Percentiles rank a stretch among this genome's conserved stretches.
These are phyloP conservation scores for Halesus radiatus DNA, from an alignment of 1,140 invertebrate species.

Conservation along the genomic window DNA sequence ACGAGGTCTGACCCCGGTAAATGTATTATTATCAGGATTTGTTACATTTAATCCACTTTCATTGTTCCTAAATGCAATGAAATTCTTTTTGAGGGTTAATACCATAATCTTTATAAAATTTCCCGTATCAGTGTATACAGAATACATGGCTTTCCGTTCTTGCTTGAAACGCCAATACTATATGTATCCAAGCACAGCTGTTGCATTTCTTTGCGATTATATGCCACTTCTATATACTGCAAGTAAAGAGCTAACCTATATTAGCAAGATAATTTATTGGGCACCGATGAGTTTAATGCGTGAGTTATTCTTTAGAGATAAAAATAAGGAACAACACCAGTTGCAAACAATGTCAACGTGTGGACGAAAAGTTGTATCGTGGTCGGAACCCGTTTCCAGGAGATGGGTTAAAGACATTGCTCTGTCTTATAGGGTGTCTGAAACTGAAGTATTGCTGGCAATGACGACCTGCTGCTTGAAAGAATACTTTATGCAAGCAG, in stretches of 20 bases:
- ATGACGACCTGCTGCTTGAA: slow-evolving; percentile 75
- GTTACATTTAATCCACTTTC: slow-evolving; percentile 65
- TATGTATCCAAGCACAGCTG: slow-evolving; percentile 64
- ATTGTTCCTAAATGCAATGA: slow-evolving; percentile 59
- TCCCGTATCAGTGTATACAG: slow-evolving; percentile 64
- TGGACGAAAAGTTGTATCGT: slow-evolving; percentile 83
- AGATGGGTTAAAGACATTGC: slow-evolving; percentile 71
- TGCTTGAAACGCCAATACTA: slow-evolving; percentile 62
- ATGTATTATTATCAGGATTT: slow-evolving; percentile 63
- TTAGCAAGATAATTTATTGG: slow-evolving; percentile 70
- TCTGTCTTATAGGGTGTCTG: slow-evolving; percentile 73
- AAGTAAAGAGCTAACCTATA: slow-evolving; percentile 70
- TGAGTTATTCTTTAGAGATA: slow-evolving; percentile 69
- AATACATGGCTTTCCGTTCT: slow-evolving; percentile 63
- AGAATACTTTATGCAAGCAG: slow-evolving; percentile 74
- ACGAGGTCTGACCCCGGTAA: slow-evolving; percentile 66
- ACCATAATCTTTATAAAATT: slow-evolving; percentile 62
- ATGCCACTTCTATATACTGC: slow-evolving; percentile 72
- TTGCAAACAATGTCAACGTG: slow-evolving; percentile 80
- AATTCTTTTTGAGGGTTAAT: slow-evolving; percentile 60
- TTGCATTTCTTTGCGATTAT: slow-evolving; percentile 69
- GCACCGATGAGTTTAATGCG: slow-evolving; percentile 74
- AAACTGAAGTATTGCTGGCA: slow-evolving; percentile 78
- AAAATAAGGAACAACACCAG: slow-evolving; percentile 69
- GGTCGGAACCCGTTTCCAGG: slow-evolving; percentile 76